These are phyloP conservation scores for Cerceris rybyensis DNA, from an alignment of 2,888 invertebrate species.

Conservation along the genomic window DNA sequence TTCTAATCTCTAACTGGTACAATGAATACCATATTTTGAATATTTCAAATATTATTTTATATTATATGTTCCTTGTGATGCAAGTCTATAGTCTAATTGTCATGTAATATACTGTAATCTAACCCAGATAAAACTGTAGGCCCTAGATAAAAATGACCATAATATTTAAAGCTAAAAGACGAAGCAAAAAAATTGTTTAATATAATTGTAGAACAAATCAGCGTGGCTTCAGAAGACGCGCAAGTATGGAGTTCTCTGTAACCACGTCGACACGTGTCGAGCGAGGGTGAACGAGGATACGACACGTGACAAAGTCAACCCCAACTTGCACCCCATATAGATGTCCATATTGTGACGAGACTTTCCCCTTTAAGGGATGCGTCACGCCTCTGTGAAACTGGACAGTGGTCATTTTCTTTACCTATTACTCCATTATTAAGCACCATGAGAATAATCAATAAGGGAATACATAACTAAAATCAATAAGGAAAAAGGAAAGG, in stretches of 20 bases:
- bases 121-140: too few species aligned
- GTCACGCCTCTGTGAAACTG: conserved; percentile 60
- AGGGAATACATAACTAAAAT: neutral
- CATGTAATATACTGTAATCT: too few species aligned
- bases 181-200: too few species aligned
- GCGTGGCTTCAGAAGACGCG: neutral
- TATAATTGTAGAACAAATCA: too few species aligned
- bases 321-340: conserved; percentile 27
- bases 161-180: neutral
- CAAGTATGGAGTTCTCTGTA: conserved; percentile 12
- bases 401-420: conserved; percentile 48
- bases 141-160: too few species aligned
- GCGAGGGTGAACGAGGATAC: conserved; percentile 24
- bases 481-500: too few species aligned
- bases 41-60: too few species aligned
- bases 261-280: conserved; percentile 27
- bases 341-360: conserved; percentile 22
- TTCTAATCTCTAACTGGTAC: too few species aligned
- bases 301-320: conserved; percentile 59
- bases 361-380: conserved; percentile 43
- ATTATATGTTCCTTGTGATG: too few species aligned
- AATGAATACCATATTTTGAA: too few species aligned
- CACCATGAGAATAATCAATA: neutral
- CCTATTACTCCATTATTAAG: conserved; percentile 16
- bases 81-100: too few species aligned